phyloP scores from a whole-genome alignment of 2,888 invertebrate species.

The Brenthis daphne region DNA sequence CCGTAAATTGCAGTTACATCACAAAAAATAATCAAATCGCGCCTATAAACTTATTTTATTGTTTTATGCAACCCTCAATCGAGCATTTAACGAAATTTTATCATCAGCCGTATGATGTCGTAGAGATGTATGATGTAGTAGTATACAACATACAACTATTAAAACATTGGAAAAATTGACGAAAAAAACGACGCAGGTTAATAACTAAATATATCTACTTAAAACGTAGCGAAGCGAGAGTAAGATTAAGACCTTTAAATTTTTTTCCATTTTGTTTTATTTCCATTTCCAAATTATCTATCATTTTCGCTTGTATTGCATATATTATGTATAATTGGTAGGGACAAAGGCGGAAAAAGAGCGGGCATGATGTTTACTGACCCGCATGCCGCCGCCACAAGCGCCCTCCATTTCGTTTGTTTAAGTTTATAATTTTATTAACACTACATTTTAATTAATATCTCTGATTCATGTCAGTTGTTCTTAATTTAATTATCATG shows the following conservation, averaged over 20 bases:
- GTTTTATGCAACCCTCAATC: too few relatives aligned
- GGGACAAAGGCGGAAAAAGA: slow-evolving; percentile 53
- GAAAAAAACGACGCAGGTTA: neutral
- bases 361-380: slow-evolving; percentile 59
- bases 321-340: slow-evolving; percentile 34
- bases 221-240: neutral
- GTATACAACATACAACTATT: too few relatives aligned
- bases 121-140: too few relatives aligned
- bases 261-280: neutral
- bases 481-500: slow-evolving; percentile 29
- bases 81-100: too few relatives aligned
- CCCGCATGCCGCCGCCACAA: slow-evolving; percentile 62
- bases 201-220: neutral
- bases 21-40: too few relatives aligned
- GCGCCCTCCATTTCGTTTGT: slow-evolving; percentile 44
- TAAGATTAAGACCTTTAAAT: neutral
- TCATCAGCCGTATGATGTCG: too few relatives aligned
- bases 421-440: slow-evolving; percentile 47
- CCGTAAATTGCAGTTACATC: too few relatives aligned
- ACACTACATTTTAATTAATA: slow-evolving; percentile 47
- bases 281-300: slow-evolving; percentile 5
- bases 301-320: slow-evolving; percentile 20
- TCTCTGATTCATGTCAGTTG: slow-evolving; percentile 33
- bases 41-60: too few relatives aligned
- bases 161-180: neutral